Percentiles rank a stretch among this genome's conserved stretches.
Conservation (phyloP, 2,113 vertebrate species). For the Rhinolophus ferrumequinum region DNA sequence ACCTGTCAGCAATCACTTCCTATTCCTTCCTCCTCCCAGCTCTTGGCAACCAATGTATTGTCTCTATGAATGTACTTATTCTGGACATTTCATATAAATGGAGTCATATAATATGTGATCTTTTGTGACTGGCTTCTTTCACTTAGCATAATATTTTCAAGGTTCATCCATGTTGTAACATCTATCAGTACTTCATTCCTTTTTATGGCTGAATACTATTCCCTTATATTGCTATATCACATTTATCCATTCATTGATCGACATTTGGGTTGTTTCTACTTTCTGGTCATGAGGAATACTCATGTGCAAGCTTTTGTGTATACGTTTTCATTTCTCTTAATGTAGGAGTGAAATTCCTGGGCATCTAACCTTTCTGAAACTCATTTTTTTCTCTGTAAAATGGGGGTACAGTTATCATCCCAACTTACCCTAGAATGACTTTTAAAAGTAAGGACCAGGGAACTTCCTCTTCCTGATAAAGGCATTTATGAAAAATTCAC, state of each 20-base stretch:
- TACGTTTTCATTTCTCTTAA: slow-evolving; percentile 32
- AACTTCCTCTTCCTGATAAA: background rate
- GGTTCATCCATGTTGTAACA: background rate
- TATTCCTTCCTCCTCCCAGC: background rate
- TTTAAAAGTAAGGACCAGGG: background rate
- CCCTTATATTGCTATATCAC: background rate
- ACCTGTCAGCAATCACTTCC: background rate
- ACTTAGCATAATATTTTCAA: slow-evolving; percentile 25
- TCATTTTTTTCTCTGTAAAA: background rate
- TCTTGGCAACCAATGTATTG: background rate
- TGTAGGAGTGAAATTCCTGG: background rate
- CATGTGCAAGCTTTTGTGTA: background rate
- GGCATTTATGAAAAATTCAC: background rate
- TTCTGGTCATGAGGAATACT: background rate
- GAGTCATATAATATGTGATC: background rate
- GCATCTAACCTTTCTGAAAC: background rate
- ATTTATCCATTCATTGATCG: background rate
- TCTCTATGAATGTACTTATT: background rate
- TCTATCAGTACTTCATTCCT: background rate
- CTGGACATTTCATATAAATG: background rate
- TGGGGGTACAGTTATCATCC: background rate
- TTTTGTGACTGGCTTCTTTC: background rate
- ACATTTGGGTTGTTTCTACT: background rate
- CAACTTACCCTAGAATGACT: background rate
- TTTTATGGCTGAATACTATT: slow-evolving; percentile 29